Conservation (phyloP, 2,797 vertebrate genomes). For the Sebastiscus tertius region DNA sequence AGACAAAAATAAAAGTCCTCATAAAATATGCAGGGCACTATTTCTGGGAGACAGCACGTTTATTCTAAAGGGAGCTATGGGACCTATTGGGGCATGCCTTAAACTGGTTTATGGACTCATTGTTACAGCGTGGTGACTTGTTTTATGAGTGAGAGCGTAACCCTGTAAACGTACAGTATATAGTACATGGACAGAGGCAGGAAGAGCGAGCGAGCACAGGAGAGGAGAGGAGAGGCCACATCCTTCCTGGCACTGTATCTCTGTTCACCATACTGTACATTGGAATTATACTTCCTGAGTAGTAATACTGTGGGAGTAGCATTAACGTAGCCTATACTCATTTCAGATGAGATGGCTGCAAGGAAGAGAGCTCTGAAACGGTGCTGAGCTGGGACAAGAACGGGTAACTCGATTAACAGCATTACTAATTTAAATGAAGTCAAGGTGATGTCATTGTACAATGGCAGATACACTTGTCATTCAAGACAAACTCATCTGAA, state of each 20-base stretch:
- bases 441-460: not conserved
- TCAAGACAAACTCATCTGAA: not conserved
- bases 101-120: conserved; percentile 42
- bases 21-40: conserved; percentile 66
- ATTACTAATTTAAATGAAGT: not conserved
- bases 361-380: not conserved
- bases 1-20: conserved; percentile 65
- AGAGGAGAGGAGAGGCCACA: conserved; percentile 25
- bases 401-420: not conserved
- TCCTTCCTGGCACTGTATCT: conserved; percentile 59
- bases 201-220: conserved; percentile 36
- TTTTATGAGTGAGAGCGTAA: conserved; percentile 55
- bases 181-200: conserved; percentile 45
- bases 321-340: not conserved
- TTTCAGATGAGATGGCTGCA: not conserved
- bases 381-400: not conserved
- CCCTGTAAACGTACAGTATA: conserved; percentile 38
- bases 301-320: conserved; percentile 5
- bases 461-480: not conserved
- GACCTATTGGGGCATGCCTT: conserved; percentile 44
- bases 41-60: conserved; percentile 50
- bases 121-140: conserved; percentile 46
- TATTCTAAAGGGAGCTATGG: conserved; percentile 46
- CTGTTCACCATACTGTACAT: conserved; percentile 20
- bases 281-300: conserved; percentile 44